Evolutionary conservation across 2,113 vertebrate species (phyloP).

Genomic region (Penelope pileata): DNA sequence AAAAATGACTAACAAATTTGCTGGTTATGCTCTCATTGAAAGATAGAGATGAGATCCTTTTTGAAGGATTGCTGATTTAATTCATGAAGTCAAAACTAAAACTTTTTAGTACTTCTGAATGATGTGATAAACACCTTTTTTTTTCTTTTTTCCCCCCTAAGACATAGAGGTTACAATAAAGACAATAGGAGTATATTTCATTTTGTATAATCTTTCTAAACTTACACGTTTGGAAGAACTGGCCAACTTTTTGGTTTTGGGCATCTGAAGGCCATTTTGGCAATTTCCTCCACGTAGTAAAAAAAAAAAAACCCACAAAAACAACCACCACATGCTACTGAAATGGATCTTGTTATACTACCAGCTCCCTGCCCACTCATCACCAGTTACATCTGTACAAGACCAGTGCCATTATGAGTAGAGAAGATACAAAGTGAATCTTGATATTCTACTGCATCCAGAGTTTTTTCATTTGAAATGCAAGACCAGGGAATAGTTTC

Average conservation of each 20-base stretch:
- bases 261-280: background rate
- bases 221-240: background rate
- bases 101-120: slow-evolving; percentile 24
- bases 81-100: slow-evolving; percentile 23
- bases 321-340: background rate
- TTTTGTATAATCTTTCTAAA: background rate
- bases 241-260: background rate
- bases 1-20: slow-evolving; percentile 51
- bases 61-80: slow-evolving; percentile 50
- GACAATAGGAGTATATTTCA: background rate
- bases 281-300: background rate
- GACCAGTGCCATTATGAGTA: background rate
- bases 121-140: background rate
- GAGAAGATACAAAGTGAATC: background rate
- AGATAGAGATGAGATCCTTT: slow-evolving; percentile 10
- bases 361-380: background rate
- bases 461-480: background rate
- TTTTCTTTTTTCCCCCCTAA: background rate
- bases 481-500: background rate
- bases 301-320: background rate
- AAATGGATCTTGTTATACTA: background rate
- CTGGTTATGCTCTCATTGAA: slow-evolving; percentile 16
- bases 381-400: background rate
- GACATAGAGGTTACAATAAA: background rate
- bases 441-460: background rate